Conservation (phyloP, 1,140 invertebrate genomes). For the Philotrypesis tridentata region DNA sequence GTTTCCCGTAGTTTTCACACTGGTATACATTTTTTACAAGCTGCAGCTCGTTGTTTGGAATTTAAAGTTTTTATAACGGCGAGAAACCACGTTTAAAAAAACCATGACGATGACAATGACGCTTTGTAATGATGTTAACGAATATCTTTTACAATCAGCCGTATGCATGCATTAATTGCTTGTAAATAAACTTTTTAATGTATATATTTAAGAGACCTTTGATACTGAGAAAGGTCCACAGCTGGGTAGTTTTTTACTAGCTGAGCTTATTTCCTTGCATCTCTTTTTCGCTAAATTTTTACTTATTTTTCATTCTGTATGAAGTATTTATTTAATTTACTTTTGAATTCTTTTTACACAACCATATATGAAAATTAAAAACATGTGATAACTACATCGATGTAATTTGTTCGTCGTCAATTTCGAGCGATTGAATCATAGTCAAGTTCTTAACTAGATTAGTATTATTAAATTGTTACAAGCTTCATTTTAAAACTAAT, state of each 20-base stretch:
- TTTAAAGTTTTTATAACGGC: conserved; percentile 22
- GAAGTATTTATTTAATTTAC: background rate
- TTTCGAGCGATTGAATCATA: no score
- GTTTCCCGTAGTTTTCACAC: background rate
- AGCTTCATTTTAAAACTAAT: background rate
- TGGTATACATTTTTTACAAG: conserved; percentile 5
- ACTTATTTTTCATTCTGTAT: background rate
- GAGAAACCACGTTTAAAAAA: background rate
- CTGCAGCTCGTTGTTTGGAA: conserved; percentile 37
- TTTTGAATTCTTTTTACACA: no score
- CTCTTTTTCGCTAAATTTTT: background rate
- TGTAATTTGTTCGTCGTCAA: no score
- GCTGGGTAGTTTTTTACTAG: conserved; percentile 66
- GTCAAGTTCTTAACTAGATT: no score
- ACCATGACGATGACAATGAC: conserved; percentile 37
- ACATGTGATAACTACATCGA: no score
- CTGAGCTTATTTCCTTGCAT: conserved; percentile 56
- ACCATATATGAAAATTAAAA: no score
- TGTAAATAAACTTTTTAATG: conserved; percentile 52
- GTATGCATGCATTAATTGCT: conserved; percentile 61
- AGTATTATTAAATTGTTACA: no score
- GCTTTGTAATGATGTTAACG: conserved; percentile 32
- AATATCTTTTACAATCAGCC: conserved; percentile 58
- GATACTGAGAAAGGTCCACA: conserved; percentile 73
- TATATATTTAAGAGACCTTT: conserved; percentile 71